Conservation (phyloP, 1,140 invertebrate species). For the Homarus americanus region DNA sequence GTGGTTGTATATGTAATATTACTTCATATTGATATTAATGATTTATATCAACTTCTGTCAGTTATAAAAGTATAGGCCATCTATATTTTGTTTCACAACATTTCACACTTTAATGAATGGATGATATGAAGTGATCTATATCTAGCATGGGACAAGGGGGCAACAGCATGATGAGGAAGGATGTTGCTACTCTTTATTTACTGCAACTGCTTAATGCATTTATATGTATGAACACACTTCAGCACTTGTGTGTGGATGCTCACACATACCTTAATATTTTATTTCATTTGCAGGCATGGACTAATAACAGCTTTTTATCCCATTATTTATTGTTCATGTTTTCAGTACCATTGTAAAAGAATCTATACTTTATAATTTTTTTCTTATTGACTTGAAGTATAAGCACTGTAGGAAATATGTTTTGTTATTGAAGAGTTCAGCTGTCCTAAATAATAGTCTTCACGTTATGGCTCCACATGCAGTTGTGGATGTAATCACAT, state of each 20-base stretch:
- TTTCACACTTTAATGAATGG: background rate
- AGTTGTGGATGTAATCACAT: too few relatives aligned
- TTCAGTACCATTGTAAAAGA: too few relatives aligned
- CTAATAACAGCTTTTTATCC: background rate
- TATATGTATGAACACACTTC: background rate
- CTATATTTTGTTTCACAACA: background rate
- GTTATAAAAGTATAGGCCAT: background rate
- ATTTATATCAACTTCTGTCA: background rate
- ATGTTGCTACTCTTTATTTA: background rate
- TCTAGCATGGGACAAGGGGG: background rate
- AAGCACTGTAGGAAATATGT: too few relatives aligned
- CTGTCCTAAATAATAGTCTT: too few relatives aligned
- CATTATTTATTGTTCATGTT: background rate
- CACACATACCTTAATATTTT: background rate
- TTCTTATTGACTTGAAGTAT: too few relatives aligned
- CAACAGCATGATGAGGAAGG: background rate
- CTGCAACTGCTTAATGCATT: constrained; percentile 7
- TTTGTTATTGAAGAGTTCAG: too few relatives aligned
- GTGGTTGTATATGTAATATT: background rate
- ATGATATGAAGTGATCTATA: background rate
- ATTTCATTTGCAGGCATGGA: background rate
- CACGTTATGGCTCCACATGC: too few relatives aligned
- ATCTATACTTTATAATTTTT: background rate
- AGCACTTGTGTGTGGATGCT: background rate
- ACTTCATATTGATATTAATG: background rate